Evolutionary conservation across 2,888 invertebrate genomes (phyloP).

Genomic region (Arge pagana): DNA sequence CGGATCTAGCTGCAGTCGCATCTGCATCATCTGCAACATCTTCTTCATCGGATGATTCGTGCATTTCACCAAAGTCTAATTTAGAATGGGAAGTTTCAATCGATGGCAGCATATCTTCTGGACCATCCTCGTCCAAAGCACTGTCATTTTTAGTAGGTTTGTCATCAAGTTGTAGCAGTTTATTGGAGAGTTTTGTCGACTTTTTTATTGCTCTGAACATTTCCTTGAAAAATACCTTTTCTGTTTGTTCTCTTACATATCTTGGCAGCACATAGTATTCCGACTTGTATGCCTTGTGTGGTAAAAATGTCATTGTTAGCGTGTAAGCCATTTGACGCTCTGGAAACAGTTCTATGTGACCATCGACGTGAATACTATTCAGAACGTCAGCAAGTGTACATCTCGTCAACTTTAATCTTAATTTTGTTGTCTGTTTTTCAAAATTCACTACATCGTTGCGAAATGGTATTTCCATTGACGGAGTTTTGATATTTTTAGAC

Average conservation of each 20-base stretch:
- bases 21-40: slow-evolving; percentile 64
- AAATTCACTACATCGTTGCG: slow-evolving; percentile 60
- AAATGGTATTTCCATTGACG: slow-evolving; percentile 94
- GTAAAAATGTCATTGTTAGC: slow-evolving; percentile 75
- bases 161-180: slow-evolving; percentile 58
- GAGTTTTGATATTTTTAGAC: slow-evolving; percentile 91
- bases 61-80: slow-evolving; percentile 46
- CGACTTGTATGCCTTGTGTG: slow-evolving; percentile 72
- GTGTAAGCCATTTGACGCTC: slow-evolving; percentile 66
- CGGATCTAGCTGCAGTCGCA: slow-evolving; percentile 50
- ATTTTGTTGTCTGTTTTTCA: slow-evolving; percentile 66
- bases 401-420: slow-evolving; percentile 75
- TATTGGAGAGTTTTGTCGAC: slow-evolving; percentile 62
- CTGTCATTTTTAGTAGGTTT: slow-evolving; percentile 48
- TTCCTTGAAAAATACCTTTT: slow-evolving; percentile 70
- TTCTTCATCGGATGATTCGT: slow-evolving; percentile 72
- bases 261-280: slow-evolving; percentile 74
- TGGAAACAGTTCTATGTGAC: slow-evolving; percentile 64
- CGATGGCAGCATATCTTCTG: too few relatives aligned
- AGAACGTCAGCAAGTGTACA: slow-evolving; percentile 81
- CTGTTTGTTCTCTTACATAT: slow-evolving; percentile 74
- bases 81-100: slow-evolving; percentile 18
- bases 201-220: slow-evolving; percentile 69
- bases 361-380: slow-evolving; percentile 69
- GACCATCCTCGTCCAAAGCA: slow-evolving; percentile 57